These are phyloP conservation scores for Nothoprocta perdicaria DNA, from an alignment of 2,113 vertebrate species.

Conservation along the genomic window DNA sequence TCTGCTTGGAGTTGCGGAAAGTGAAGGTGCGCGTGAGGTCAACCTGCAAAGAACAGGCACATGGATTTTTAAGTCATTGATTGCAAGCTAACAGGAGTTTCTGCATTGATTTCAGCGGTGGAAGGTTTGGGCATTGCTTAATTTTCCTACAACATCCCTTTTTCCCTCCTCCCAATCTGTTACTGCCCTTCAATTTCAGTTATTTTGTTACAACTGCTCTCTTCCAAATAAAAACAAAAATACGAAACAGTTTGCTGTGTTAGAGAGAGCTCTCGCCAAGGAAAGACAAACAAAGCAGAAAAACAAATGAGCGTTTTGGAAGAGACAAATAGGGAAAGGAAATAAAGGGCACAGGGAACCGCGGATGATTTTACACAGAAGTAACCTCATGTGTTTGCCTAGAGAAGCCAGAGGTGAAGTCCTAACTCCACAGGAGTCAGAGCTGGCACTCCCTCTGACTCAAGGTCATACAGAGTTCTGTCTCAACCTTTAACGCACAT, in stretches of 20 bases:
- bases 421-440: not conserved
- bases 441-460: not conserved
- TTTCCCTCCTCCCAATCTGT: not conserved
- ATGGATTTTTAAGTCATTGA: not conserved
- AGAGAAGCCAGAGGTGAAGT: not conserved
- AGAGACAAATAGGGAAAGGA: not conserved
- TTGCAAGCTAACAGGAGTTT: not conserved
- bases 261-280: not conserved
- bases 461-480: not conserved
- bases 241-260: not conserved
- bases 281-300: not conserved
- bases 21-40: slow-evolving; percentile 92
- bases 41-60: slow-evolving; percentile 76
- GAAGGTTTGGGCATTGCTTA: not conserved
- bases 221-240: not conserved
- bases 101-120: not conserved
- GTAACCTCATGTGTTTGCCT: not conserved
- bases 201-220: not conserved
- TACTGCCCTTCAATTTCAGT: not conserved
- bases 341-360: not conserved
- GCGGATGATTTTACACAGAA: not conserved
- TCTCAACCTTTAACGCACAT: not conserved
- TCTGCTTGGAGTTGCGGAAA: slow-evolving; percentile 98
- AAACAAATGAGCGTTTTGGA: not conserved
- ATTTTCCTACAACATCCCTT: not conserved